Conservation (phyloP, 2,113 vertebrate species). For the Ameiurus melas region DNA sequence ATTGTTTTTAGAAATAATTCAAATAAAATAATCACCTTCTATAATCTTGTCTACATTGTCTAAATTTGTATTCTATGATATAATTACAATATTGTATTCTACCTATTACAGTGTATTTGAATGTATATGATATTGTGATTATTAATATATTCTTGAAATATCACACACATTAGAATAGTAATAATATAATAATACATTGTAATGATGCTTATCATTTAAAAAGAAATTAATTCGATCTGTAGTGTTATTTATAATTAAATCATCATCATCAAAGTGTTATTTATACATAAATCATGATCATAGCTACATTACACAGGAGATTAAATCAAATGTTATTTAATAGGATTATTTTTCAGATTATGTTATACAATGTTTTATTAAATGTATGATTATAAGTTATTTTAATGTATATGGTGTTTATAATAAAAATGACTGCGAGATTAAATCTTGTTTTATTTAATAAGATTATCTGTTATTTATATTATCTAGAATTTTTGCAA, state of each 20-base stretch:
- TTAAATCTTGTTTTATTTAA: background rate
- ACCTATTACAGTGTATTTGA: background rate
- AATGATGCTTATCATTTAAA: background rate
- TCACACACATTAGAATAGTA: no score
- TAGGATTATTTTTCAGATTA: background rate
- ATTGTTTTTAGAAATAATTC: background rate
- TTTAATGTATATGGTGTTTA: background rate
- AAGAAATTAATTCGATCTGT: background rate
- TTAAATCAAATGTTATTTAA: background rate
- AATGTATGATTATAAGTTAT: background rate
- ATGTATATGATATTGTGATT: background rate
- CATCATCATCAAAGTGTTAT: background rate
- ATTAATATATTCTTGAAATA: background rate
- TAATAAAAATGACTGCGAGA: no score
- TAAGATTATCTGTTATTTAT: background rate
- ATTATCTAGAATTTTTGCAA: no score
- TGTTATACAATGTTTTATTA: background rate
- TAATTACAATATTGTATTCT: background rate
- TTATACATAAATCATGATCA: background rate
- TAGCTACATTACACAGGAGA: background rate
- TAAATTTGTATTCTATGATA: background rate
- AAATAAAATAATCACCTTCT: background rate
- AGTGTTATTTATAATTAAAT: background rate
- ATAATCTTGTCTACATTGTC: no score
- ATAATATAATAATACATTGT: background rate